A percentile compares a stretch with the other conserved stretches of the same genome.
phyloP scores from a whole-genome alignment of 2,797 vertebrate species.

The Tragopan temminckii region DNA sequence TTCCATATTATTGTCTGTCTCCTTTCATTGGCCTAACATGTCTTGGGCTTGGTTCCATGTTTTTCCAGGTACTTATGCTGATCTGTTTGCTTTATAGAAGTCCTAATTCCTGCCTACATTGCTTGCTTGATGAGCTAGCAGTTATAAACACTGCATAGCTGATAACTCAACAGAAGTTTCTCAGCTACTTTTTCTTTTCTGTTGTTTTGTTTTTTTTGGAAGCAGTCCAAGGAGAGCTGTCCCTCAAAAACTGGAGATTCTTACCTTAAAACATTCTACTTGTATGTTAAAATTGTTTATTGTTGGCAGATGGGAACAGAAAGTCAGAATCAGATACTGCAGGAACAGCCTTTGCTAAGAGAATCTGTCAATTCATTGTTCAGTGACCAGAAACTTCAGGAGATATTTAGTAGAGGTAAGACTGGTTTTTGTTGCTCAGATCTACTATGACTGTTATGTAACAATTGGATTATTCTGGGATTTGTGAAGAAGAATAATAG shows the following conservation, averaged over 20 bases:
- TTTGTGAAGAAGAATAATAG: neutral
- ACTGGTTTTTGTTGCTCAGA: neutral
- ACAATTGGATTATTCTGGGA: neutral
- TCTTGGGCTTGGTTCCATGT: neutral
- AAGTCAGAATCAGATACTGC: conserved; percentile 87
- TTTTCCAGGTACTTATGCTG: neutral
- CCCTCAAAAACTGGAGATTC: neutral
- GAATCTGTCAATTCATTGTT: conserved; percentile 91
- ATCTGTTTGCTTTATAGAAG: neutral
- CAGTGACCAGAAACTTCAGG: conserved; percentile 94
- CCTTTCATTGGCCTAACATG: neutral
- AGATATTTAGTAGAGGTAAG: conserved; percentile 97
- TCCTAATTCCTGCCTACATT: neutral
- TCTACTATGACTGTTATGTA: neutral
- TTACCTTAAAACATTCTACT: neutral
- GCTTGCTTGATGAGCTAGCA: neutral
- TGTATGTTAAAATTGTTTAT: conserved; percentile 42
- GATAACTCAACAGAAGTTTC: neutral
- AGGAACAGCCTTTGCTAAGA: conserved; percentile 90
- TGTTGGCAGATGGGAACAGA: conserved; percentile 92
- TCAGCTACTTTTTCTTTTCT: neutral
- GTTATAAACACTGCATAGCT: neutral
- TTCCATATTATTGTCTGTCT: neutral
- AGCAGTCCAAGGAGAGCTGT: neutral
- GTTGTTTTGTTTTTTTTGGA: neutral